Evolutionary conservation across 2,113 vertebrate genomes (phyloP).

Genomic region (Chlorodrepanis virens): DNA sequence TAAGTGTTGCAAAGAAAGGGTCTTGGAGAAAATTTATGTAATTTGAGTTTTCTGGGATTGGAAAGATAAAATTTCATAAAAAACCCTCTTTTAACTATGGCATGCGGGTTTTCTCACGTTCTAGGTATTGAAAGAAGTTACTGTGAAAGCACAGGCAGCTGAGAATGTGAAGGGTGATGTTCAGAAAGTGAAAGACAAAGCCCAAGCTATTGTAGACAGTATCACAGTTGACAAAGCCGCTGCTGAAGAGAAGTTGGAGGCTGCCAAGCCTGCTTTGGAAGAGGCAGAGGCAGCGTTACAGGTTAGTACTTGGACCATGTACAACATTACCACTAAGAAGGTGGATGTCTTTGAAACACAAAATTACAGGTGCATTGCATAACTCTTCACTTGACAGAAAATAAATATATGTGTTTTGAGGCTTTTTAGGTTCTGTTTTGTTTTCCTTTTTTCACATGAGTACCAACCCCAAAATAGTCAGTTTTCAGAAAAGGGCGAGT

Average conservation of each 20-base stretch:
- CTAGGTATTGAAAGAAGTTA: constrained; percentile 95
- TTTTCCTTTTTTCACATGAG: background rate
- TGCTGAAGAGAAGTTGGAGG: constrained; percentile 89
- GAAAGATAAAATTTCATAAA: background rate
- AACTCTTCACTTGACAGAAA: background rate
- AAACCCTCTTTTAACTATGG: background rate
- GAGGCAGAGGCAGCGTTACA: constrained; percentile 91
- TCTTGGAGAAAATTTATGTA: background rate
- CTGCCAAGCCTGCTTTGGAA: constrained; percentile 88
- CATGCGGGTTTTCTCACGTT: background rate
- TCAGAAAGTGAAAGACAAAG: constrained; percentile 96
- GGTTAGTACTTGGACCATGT: constrained; percentile 60
- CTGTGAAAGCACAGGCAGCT: constrained; percentile 90
- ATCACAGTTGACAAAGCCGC: constrained; percentile 91
- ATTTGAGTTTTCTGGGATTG: background rate
- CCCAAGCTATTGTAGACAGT: constrained; percentile 90
- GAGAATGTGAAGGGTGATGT: constrained; percentile 92
- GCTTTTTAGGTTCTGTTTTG: background rate
- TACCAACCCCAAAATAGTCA: background rate
- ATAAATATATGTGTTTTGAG: background rate
- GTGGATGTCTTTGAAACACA: background rate
- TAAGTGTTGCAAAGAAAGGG: background rate
- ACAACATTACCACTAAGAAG: background rate
- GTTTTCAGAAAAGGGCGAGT: background rate
- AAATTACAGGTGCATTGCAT: background rate